phyloP scores from a whole-genome alignment of 1,140 invertebrate genomes.

The Drosophila ercepeae region DNA sequence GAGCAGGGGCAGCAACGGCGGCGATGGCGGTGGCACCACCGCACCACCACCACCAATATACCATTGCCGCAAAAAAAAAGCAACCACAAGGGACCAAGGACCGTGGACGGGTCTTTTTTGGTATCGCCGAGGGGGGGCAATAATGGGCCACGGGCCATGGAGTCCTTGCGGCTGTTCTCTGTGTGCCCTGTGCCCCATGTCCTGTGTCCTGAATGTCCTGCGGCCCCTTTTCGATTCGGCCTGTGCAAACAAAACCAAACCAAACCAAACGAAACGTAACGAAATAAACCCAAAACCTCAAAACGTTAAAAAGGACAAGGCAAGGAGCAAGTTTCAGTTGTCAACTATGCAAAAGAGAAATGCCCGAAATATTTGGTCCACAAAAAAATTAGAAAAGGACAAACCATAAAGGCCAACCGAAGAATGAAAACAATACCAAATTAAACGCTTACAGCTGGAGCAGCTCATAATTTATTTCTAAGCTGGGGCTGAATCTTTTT shows the following conservation, averaged over 20 bases:
- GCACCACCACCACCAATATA: background rate
- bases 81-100: slow-evolving; percentile 67
- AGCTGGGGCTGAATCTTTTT: slow-evolving; percentile 7
- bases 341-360: slow-evolving; percentile 66
- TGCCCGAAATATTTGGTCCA: slow-evolving; percentile 61
- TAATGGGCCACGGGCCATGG: slow-evolving; percentile 68
- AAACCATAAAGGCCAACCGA: slow-evolving; percentile 13
- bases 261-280: slow-evolving; percentile 73
- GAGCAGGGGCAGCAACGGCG: slow-evolving; percentile 2
- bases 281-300: slow-evolving; percentile 79
- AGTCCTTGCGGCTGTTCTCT: slow-evolving; percentile 54
- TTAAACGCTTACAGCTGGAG: slow-evolving; percentile 63
- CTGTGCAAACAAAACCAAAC: slow-evolving; percentile 63
- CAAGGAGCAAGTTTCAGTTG: slow-evolving; percentile 65
- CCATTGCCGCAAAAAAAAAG: slow-evolving; percentile 10
- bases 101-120: slow-evolving; percentile 11
- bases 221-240: slow-evolving; percentile 67
- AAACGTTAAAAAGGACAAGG: slow-evolving; percentile 75
- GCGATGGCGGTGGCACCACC: slow-evolving; percentile 2
- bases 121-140: slow-evolving; percentile 42
- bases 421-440: slow-evolving; percentile 62
- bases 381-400: background rate
- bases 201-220: slow-evolving; percentile 28
- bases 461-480: slow-evolving; percentile 57
- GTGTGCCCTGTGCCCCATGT: slow-evolving; percentile 3